Evolutionary conservation across 2,797 vertebrate genomes (phyloP), one percentile per base, ranked within the genome.

Genomic region (Malurus splendens): DNA sequence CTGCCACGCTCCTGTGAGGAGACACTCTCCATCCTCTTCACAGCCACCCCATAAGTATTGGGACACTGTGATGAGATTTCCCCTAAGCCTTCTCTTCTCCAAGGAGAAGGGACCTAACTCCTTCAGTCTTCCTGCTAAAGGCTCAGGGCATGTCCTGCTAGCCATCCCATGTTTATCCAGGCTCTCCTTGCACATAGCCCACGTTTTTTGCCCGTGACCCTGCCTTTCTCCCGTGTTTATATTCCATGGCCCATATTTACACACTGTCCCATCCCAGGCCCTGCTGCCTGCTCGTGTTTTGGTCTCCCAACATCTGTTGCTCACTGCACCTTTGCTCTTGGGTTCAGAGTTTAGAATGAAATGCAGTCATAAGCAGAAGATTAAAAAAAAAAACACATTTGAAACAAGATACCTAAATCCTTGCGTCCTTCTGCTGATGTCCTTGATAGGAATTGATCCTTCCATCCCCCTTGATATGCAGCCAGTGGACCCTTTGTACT

Each of bases 361-460:
- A 86, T 62, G 48, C 54, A 87, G 77, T 77, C 81, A 71, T 74
- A 92, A 87, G 65, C 1, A 2, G 68, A 92, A 93, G 56, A 86
- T 72, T 36, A 61, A 94, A 87, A 36, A 36, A 36, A 33, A 88
- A 86, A 71, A 1, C 47, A 45, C 24, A 38, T 87, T 30, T 79
- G 90, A 95, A 95, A 93, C 23, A 51, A 89, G 90, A 93, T 80
- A 90, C 77, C 86, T 76, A 60, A 74, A 80, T 74, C 80, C 68
- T 89, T 76, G 57, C 0, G 4, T 75, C 59, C 19, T 86, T 90
- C 67, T 93, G 72, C 74, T 51, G 51, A 80, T 87, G 66, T 80
- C 90, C 91, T 92, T 89, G 92, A 77, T 90, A 85, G 30, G 77
- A 81, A 93, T 78, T 78, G 89, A 70, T 94, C 75, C 90, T 92